phyloP scores from a whole-genome alignment of 2,113 vertebrate genomes.

The Bothrops jararaca region DNA sequence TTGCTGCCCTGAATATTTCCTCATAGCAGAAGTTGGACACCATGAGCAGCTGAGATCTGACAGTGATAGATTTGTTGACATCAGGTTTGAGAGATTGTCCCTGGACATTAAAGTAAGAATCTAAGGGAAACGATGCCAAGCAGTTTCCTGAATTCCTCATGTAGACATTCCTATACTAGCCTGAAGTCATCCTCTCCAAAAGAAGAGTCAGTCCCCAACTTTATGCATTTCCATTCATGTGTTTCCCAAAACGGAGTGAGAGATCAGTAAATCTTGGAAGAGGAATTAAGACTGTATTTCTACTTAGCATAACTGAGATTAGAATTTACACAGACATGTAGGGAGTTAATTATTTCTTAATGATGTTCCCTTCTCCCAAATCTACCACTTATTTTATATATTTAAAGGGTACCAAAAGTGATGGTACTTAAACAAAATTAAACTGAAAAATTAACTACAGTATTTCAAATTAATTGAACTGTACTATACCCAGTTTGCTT shows the following conservation, averaged over 20 bases:
- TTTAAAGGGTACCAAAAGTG: background rate
- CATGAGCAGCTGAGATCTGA: background rate
- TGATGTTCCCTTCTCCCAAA: background rate
- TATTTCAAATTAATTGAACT: background rate
- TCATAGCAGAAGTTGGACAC: background rate
- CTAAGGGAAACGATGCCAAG: background rate
- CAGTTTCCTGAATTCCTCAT: background rate
- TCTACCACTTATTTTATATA: background rate
- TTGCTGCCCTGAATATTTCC: background rate
- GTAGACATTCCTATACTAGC: background rate
- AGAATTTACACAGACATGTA: rapidly evolving
- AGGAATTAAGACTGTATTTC: background rate
- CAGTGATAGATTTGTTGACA: background rate
- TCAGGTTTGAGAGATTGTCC: background rate
- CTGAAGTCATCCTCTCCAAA: background rate
- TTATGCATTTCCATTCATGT: background rate
- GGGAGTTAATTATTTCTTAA: background rate
- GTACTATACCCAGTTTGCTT: background rate
- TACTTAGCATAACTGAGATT: background rate
- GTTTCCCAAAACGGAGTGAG: background rate
- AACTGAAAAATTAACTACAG: background rate
- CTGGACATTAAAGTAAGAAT: background rate
- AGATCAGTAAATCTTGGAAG: background rate
- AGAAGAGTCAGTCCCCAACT: background rate
- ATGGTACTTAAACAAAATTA: background rate